Percentiles rank a stretch among this genome's conserved stretches.
phyloP scores from a whole-genome alignment of 2,113 vertebrate genomes.

The Sminthopsis crassicaudata region DNA sequence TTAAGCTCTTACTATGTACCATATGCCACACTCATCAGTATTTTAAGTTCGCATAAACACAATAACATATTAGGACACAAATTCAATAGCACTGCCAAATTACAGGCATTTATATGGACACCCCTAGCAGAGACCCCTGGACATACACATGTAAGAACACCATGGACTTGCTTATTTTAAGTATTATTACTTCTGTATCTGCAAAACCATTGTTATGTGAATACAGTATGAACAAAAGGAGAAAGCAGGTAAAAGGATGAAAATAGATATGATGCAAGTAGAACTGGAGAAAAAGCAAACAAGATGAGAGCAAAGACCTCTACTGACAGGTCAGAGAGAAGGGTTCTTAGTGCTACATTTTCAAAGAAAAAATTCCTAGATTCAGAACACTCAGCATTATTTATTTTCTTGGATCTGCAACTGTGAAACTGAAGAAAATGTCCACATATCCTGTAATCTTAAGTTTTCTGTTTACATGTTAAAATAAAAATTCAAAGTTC shows the following conservation, averaged over 20 bases:
- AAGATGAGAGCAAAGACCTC: not conserved
- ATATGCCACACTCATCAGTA: not conserved
- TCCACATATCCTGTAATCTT: not conserved
- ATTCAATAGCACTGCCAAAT: not conserved
- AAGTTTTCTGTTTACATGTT: not conserved
- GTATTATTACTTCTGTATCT: not conserved
- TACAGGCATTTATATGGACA: not conserved
- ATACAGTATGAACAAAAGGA: not conserved
- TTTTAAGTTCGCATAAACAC: not conserved
- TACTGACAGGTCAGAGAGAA: not conserved
- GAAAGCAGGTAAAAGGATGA: not conserved
- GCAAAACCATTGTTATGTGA: not conserved
- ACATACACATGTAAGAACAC: not conserved
- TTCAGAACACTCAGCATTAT: not conserved
- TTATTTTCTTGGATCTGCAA: not conserved
- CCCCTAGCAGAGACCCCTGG: not conserved
- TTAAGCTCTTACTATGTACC: not conserved
- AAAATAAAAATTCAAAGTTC: not conserved
- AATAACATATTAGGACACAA: fast-evolving
- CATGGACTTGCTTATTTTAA: not conserved
- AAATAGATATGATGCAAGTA: not conserved
- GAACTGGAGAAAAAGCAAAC: not conserved
- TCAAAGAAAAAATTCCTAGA: not conserved
- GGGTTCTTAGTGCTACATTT: not conserved
- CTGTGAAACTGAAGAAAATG: not conserved